These are phyloP conservation scores for Cacoxenus indagator DNA, from an alignment of 2,888 invertebrate genomes.

Conservation along the genomic window DNA sequence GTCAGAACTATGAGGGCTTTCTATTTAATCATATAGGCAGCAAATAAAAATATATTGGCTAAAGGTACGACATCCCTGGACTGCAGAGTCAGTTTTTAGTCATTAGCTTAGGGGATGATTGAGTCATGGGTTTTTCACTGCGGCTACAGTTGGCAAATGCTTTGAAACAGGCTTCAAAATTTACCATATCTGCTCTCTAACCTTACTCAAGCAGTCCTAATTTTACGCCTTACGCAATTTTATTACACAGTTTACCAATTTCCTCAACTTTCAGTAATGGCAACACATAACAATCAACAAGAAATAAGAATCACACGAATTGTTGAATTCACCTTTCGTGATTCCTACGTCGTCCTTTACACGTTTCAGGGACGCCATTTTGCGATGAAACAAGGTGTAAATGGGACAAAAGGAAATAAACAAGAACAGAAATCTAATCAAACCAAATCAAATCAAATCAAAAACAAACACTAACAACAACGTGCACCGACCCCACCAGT, in stretches of 20 bases:
- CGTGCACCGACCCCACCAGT: background rate
- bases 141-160: too few species aligned
- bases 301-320: background rate
- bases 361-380: background rate
- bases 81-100: too few species aligned
- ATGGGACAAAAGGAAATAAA: background rate
- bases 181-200: too few species aligned
- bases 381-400: background rate
- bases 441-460: slow-evolving; percentile 16
- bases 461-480: slow-evolving; percentile 9
- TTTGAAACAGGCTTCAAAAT: too few species aligned
- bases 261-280: background rate
- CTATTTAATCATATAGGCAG: too few species aligned
- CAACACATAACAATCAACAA: background rate
- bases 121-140: too few species aligned
- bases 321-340: background rate
- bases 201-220: too few species aligned
- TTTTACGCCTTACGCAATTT: too few species aligned
- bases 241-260: background rate
- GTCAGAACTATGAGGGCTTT: too few species aligned
- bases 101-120: too few species aligned
- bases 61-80: too few species aligned
- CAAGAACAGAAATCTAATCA: slow-evolving; percentile 1
- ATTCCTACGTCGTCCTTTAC: background rate
- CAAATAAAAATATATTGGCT: too few species aligned